Evolutionary conservation across 2,888 invertebrate genomes (phyloP), one percentile per base, ranked within the genome.

Genomic region (Dasysyrphus albostriatus): DNA sequence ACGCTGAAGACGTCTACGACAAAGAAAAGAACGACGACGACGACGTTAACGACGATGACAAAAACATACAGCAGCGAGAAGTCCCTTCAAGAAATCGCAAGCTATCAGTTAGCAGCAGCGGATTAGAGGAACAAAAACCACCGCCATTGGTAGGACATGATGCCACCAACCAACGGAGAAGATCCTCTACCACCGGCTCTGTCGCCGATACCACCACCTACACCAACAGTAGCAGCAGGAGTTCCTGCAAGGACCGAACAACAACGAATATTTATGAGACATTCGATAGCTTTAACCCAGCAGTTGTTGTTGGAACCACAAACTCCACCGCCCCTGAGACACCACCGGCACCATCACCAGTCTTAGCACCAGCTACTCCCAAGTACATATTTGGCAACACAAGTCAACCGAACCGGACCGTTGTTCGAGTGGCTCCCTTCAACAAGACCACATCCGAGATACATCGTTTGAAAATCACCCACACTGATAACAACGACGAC

Each of bases 381-480:
- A 83, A 81, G 56, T 78, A 73, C 24, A 76, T 70, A 24, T 85
- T 83, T 69, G 79, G 70, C 5, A 83, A 56, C 34, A 44, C 76
- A 29, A 70, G 59, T 65, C 73, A 76, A 63, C 88, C 82, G 10
- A 91, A 92, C 49, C 92, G 93, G 87, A 94, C 94, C 7, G 92
- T 94, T 14, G 93, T 94, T 29, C 92, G 93, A 88, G 94, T 94
- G 78, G 93, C 93, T 79, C 92, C 92, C 56, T 92, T 92, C 74
- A 92, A 92, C 85, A 90, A 91, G 87, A 90, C 89, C 81, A 89
- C 89, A 69, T 90, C 92, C 24, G 92, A 93, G 75, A 92, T 94
- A 49, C 94, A 94, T 90, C 93, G 94, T 88, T 90, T 94, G 54
- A 94, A 94, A 91, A 94, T 94, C 79, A 93, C 93, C 88, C 94